Conservation (phyloP, 2,888 invertebrate species). For the Hermaeophaga mercurialis region DNA sequence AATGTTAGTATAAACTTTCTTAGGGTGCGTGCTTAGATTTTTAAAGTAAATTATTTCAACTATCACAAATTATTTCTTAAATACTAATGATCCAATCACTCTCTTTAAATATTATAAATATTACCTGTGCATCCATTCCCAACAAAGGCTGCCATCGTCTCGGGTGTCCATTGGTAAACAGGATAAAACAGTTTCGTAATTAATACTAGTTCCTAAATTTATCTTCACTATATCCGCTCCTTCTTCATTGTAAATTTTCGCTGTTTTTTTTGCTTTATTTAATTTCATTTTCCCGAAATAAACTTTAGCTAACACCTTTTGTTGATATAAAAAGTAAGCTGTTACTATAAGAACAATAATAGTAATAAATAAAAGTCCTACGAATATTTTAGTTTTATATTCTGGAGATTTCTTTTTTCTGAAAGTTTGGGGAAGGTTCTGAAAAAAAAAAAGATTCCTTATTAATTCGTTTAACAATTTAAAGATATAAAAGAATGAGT, state of each 20-base stretch:
- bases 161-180: constrained; percentile 69
- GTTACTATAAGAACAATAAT: constrained; percentile 83
- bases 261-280: constrained; percentile 74
- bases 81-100: too few relatives aligned
- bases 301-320: constrained; percentile 78
- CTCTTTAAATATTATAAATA: too few relatives aligned
- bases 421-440: constrained; percentile 77
- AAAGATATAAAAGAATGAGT: too few relatives aligned
- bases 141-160: constrained; percentile 71
- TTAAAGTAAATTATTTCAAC: too few relatives aligned
- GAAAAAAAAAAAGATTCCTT: too few relatives aligned
- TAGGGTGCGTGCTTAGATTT: too few relatives aligned
- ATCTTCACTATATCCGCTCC: constrained; percentile 74
- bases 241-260: constrained; percentile 74
- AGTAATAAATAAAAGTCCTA: constrained; percentile 78
- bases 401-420: constrained; percentile 72
- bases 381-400: constrained; percentile 81
- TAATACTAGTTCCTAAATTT: constrained; percentile 66
- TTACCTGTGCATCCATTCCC: constrained; percentile 76
- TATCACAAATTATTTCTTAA: too few relatives aligned
- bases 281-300: constrained; percentile 86
- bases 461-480: too few relatives aligned
- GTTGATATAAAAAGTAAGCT: constrained; percentile 83
- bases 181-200: constrained; percentile 71
- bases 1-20: too few relatives aligned